Evolutionary conservation across 2,888 invertebrate species (phyloP).

Genomic region (Eilema depressum): DNA sequence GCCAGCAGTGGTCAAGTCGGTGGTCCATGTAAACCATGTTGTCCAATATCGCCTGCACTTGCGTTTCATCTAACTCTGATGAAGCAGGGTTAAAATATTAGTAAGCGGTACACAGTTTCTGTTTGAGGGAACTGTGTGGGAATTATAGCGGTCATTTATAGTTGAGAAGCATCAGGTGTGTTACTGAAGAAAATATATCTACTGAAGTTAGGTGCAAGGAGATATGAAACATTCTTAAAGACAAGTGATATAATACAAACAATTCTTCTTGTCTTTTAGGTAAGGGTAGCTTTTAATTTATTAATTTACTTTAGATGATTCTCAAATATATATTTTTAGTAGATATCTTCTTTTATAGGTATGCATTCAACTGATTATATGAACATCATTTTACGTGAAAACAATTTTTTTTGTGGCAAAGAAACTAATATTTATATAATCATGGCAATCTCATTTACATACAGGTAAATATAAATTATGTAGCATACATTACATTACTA

Average conservation of each 20-base stretch:
- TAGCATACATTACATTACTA: too few relatives aligned
- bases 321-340: too few relatives aligned
- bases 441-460: background rate
- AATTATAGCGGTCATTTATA: conserved; percentile 21
- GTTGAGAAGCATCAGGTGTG: conserved; percentile 23
- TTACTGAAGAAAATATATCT: conserved; percentile 19
- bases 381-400: background rate
- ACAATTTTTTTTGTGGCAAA: background rate
- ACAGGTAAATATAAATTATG: background rate
- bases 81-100: conserved; percentile 66
- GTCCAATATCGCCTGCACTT: conserved; percentile 79
- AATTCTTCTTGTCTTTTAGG: background rate
- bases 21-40: conserved; percentile 72
- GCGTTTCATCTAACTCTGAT: conserved; percentile 80
- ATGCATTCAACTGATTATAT: background rate
- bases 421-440: background rate
- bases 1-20: conserved; percentile 78
- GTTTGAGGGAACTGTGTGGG: conserved; percentile 23
- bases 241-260: conserved; percentile 1
- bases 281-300: background rate
- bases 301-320: too few relatives aligned
- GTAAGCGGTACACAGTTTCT: conserved; percentile 55
- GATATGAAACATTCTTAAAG: conserved; percentile 9
- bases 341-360: too few relatives aligned
- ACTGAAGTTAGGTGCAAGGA: conserved; percentile 14